Base-by-base conservation (phyloP, 2,888 invertebrate species). In the Sinohyriopsis cumingii region DNA sequence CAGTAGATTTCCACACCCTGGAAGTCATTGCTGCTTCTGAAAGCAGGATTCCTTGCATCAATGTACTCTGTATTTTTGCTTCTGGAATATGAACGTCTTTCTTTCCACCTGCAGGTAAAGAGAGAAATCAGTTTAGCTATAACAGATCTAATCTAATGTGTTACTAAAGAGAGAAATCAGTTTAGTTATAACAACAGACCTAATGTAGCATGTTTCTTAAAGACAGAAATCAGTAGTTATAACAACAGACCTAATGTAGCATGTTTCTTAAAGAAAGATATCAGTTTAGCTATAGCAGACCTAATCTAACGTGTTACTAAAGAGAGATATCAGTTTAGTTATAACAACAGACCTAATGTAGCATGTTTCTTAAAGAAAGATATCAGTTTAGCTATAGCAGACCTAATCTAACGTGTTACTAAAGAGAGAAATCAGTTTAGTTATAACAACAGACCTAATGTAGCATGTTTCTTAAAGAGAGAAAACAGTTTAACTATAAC, bases 41-140 rank as follows among this genome's bases (percentile, higher is more conserved):
- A 86, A 5, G 84, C 86, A 15, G 85, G 85, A 72, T 86, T 86
- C 67, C 84, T 72, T 33, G 84, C 82, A 66, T 86, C 86, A 55
- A 86, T 72, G 63, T 84, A 84, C 64, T 83, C 80, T 55, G 84
- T 79, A 62, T 83, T 79, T 59, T 78, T 76, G 55, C 77, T 73
- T 63, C 72, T 2, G 3, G 45, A 45, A 45, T 45, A 45, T 45
- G 12, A 45, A 45, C 15, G 45, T 15, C 45, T 45, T 45, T 45
- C 45, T 45, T 45, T 76, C 56, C 74, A 65, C 77, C 80, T 81
- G 72, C 6, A 61, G 57, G 28, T 53, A 59, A 25, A 57, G 45
- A 62, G 45, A 64, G 12, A 54, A 54, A 45, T 45, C 6, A 19
- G 45, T 24, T 63, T 19, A 63, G 15, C 9, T 22, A 18, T 19